These are phyloP conservation scores for Amphibalanus amphitrite DNA, from an alignment of 1,140 invertebrate species.

Conservation along the genomic window DNA sequence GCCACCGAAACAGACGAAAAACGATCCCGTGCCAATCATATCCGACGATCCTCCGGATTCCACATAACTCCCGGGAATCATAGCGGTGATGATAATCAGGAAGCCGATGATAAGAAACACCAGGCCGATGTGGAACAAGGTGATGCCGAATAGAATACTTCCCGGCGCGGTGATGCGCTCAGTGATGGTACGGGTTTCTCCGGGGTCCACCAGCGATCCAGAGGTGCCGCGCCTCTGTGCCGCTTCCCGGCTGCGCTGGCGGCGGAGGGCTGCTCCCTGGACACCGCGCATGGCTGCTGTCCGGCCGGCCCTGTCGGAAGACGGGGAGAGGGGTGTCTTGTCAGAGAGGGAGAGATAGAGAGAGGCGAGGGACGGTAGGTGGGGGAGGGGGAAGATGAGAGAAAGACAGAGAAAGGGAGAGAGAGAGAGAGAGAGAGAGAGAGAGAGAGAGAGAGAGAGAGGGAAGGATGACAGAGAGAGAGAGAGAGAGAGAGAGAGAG, in stretches of 20 bases:
- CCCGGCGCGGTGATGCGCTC: neutral
- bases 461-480: too few relatives aligned
- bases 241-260: neutral
- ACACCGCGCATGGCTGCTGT: neutral
- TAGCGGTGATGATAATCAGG: constrained; percentile 60
- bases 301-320: neutral
- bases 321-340: too few relatives aligned
- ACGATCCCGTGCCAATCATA: constrained; percentile 55
- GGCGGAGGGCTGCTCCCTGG: neutral
- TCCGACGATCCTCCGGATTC: constrained; percentile 37
- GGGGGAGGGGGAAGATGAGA: too few relatives aligned
- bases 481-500: too few relatives aligned
- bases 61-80: constrained; percentile 56
- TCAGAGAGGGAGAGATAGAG: too few relatives aligned
- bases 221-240: neutral
- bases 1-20: constrained; percentile 46
- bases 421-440: too few relatives aligned
- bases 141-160: constrained; percentile 41
- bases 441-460: too few relatives aligned
- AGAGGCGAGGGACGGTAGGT: too few relatives aligned
- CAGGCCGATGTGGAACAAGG: constrained; percentile 73
- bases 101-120: constrained; percentile 66
- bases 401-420: too few relatives aligned
- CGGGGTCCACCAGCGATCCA: neutral
- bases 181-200: neutral